These are phyloP conservation scores for Parazoanthus swiftii DNA, from an alignment of 92 coral and sea anemone genomes.

Conservation along the genomic window DNA sequence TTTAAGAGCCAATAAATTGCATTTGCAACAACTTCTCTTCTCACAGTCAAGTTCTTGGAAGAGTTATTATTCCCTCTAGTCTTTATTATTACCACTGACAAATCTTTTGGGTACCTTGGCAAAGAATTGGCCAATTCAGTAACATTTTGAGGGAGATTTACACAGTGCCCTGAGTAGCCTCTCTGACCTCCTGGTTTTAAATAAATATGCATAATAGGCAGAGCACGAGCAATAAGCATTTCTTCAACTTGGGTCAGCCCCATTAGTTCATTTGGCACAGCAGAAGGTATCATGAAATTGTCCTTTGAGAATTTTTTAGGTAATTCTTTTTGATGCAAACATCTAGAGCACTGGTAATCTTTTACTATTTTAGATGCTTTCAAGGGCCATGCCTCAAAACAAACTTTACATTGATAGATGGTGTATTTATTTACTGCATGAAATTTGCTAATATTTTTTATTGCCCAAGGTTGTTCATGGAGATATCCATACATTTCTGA, in stretches of 20 bases:
- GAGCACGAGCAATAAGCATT: conserved; percentile 54
- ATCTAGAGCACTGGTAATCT: conserved; percentile 39
- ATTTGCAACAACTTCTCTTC: conserved; percentile 47
- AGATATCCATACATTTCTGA: conserved; percentile 16
- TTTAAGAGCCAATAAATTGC: conserved; percentile 39
- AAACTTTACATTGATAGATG: conserved; percentile 40
- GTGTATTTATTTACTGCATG: conserved; percentile 40
- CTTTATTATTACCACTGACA: conserved; percentile 41
- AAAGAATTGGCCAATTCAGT: conserved; percentile 38
- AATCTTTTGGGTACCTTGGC: conserved; percentile 56
- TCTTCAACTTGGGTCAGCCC: conserved; percentile 46
- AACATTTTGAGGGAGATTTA: conserved; percentile 32
- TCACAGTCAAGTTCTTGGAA: conserved; percentile 41
- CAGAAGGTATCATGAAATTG: conserved; percentile 47
- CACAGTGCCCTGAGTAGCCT: conserved; percentile 34
- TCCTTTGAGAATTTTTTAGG: conserved; percentile 39
- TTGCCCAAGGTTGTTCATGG: conserved; percentile 54
- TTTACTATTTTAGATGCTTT: background rate
- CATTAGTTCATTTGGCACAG: conserved; percentile 38
- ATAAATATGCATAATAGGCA: conserved; percentile 42
- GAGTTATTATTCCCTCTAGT: conserved; percentile 43
- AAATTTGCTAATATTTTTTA: conserved; percentile 25
- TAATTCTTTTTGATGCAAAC: background rate
- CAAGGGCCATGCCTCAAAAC: conserved; percentile 50
- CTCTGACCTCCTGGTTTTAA: conserved; percentile 33